Conservation (phyloP, 2,113 vertebrate species). For the Indicator indicator region DNA sequence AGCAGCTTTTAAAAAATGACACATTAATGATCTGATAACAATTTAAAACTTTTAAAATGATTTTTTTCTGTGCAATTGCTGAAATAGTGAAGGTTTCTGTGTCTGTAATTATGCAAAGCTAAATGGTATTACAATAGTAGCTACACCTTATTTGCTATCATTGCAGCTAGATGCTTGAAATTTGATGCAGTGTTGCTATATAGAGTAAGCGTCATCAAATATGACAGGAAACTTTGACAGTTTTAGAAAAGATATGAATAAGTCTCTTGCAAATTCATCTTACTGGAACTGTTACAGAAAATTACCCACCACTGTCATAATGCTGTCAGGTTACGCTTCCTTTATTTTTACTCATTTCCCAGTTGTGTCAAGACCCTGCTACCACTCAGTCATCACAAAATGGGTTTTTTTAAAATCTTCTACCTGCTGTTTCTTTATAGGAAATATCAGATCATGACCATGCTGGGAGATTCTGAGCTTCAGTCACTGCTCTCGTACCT, state of each 20-base stretch:
- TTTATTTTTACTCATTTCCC: constrained; percentile 5
- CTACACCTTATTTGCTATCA: background rate
- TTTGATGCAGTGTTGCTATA: background rate
- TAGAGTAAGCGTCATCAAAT: background rate
- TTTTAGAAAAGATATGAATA: background rate
- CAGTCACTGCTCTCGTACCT: background rate
- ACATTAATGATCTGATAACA: background rate
- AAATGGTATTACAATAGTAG: background rate
- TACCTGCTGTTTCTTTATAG: background rate
- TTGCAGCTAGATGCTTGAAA: background rate
- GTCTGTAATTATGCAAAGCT: background rate
- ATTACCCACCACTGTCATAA: background rate
- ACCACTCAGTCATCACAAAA: background rate
- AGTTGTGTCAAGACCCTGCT: background rate
- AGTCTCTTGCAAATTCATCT: constrained; percentile 6
- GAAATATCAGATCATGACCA: background rate
- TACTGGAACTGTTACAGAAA: constrained; percentile 34
- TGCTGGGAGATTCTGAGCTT: background rate
- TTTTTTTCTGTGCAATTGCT: background rate
- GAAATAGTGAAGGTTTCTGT: background rate
- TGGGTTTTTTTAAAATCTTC: background rate
- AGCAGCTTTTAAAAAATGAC: background rate
- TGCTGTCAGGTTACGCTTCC: background rate
- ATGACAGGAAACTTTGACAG: background rate
- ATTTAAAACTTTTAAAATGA: background rate